Base-by-base conservation (phyloP, 2,113 vertebrate genomes). In the Crotalus helleri region DNA sequence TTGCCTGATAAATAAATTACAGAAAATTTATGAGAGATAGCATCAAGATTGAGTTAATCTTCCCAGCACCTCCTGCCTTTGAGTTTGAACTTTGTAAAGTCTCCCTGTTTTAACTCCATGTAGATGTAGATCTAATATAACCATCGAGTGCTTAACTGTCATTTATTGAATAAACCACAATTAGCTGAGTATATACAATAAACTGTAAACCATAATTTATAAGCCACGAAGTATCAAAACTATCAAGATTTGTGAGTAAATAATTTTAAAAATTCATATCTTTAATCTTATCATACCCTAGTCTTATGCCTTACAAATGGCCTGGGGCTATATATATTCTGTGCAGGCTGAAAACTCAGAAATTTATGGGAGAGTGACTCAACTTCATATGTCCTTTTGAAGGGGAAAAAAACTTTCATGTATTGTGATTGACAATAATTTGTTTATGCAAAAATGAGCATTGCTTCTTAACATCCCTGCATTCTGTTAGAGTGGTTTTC, bases 11-110 rank as follows among this genome's bases (percentile, higher is more conserved):
- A 85, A 26, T 59, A 29, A 57, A 74, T 57, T 55, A 54, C 46
- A 46, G 85, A 61, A 90, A 53, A 23, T 10, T 33, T 90, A 11
- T 89, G 26, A 49, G 26, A 23, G 54, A 39, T 85, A 85, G 5
- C 19, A 88, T 57, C 64, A 54, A 85, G 92, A 85, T 8, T 81
- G 53, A 89, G 54, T n/a, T 4, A 29, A 54, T 11, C 1, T 5
- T 89, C 69, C 2, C 21, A 7, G 1, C 7, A 74, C 0, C 0
- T 33, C 44, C 51, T 19, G 26, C 1, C 2, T 29, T 69, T 92
- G 33, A 85, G 1, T 19, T 92, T 90, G 29, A 74, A 54, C 15
- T n/a, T 46, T 33, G 93, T 94, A 92, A 94, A 95, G 74, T n/a
- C 23, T 89, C 61, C 51, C 74, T 1, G 15, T 59, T 64, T 39